Percentiles rank a stretch among this genome's conserved stretches.
Conservation (phyloP, 2,888 invertebrate species). For the Teleogryllus oceanicus region DNA sequence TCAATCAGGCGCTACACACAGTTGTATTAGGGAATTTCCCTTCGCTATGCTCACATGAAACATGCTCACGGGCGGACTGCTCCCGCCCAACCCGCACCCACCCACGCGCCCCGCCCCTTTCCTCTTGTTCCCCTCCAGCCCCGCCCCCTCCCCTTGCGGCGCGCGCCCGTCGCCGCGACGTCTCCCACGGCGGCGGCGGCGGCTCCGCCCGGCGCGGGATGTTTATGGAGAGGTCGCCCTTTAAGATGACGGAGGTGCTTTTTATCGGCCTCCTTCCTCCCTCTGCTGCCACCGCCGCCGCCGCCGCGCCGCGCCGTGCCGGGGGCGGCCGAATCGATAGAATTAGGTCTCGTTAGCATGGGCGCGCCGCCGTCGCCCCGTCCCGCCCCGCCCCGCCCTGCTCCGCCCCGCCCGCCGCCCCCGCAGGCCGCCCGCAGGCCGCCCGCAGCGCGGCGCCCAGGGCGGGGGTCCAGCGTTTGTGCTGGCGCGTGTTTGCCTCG, state of each 20-base stretch:
- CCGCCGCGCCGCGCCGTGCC: background rate
- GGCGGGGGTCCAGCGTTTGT: background rate
- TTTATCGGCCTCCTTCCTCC: background rate
- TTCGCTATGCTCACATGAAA: conserved; percentile 12
- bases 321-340: background rate
- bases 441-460: too few relatives aligned
- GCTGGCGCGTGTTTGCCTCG: background rate
- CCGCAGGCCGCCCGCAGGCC: background rate
- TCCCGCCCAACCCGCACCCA: conserved; percentile 4
- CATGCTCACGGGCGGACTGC: conserved; percentile 18
- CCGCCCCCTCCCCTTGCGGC: conserved; percentile 23
- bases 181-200: background rate
- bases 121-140: conserved; percentile 41
- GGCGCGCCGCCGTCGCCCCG: background rate
- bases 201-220: background rate
- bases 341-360: conserved; percentile 18
- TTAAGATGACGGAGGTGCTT: conserved; percentile 18
- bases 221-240: conserved; percentile 11
- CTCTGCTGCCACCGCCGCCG: conserved; percentile 4
- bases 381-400: background rate
- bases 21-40: conserved; percentile 27
- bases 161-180: background rate
- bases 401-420: background rate
- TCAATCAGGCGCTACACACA: conserved; percentile 20
- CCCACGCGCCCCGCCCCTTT: conserved; percentile 29